These are phyloP conservation scores for Trididemnum nubilum DNA, from an alignment of 23 tunicate genomes.

Conservation along the genomic window DNA sequence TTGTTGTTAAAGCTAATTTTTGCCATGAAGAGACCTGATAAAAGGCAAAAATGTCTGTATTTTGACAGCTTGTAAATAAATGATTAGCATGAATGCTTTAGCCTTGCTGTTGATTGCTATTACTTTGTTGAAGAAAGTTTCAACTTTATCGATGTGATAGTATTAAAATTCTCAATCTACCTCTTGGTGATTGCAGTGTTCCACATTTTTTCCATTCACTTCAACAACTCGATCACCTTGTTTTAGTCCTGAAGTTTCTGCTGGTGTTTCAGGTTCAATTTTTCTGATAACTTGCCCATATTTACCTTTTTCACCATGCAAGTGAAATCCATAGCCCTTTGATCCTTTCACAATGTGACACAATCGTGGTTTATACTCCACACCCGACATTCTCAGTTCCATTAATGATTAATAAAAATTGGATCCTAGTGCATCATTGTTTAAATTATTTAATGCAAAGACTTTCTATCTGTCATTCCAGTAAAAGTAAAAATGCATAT, in stretches of 20 bases:
- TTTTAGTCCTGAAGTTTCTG: conserved; percentile 70
- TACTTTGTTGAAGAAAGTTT: no score
- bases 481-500: no score
- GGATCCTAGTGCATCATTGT: no score
- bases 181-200: conserved; percentile 56
- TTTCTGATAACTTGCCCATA: conserved; percentile 78
- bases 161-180: no score
- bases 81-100: no score
- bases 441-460: background rate
- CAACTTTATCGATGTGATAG: no score
- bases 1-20: no score
- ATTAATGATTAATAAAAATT: background rate
- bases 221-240: conserved; percentile 78
- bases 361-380: conserved; percentile 53
- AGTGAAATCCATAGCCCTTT: conserved; percentile 84
- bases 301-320: conserved; percentile 79
- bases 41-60: no score
- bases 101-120: no score
- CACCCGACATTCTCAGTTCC: background rate
- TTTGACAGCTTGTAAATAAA: no score
- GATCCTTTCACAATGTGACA: conserved; percentile 45
- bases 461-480: no score
- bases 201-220: conserved; percentile 83
- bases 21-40: no score
- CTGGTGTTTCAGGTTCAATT: conserved; percentile 79